Conservation (phyloP, 2,888 invertebrate species). For the Sacculina carcini region DNA sequence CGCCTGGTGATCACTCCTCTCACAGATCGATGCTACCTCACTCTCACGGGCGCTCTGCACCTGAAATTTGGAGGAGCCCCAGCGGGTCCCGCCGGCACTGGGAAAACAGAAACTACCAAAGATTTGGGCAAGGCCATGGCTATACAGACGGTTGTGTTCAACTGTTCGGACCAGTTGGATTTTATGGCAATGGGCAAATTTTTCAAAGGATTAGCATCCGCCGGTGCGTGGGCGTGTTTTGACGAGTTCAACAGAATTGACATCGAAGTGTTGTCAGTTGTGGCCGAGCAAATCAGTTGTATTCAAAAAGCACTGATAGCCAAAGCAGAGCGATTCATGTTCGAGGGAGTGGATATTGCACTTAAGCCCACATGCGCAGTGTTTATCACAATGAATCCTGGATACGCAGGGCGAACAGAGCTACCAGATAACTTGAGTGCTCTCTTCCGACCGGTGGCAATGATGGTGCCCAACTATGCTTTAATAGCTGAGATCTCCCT, state of each 20-base stretch:
- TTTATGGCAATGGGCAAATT: conserved; percentile 70
- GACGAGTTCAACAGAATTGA: conserved; percentile 73
- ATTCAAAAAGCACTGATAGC: conserved; percentile 24
- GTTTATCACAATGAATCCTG: conserved; percentile 49
- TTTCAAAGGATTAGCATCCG: conserved; percentile 37
- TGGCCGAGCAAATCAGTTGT: conserved; percentile 49
- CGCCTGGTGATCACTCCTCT: conserved; percentile 72
- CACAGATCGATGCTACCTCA: conserved; percentile 60
- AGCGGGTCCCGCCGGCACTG: conserved; percentile 62
- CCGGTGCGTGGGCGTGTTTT: conserved; percentile 67
- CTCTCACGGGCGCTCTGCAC: conserved; percentile 67
- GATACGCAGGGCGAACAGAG: conserved; percentile 57
- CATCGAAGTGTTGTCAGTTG: conserved; percentile 54
- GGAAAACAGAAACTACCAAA: conserved; percentile 74
- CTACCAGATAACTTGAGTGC: conserved; percentile 74
- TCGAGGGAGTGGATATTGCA: conserved; percentile 28
- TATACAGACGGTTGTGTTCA: conserved; percentile 83
- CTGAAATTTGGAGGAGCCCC: conserved; percentile 60
- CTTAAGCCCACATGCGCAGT: conserved; percentile 54
- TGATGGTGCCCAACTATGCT: conserved; percentile 82
- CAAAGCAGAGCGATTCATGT: conserved; percentile 20
- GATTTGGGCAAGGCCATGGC: conserved; percentile 75
- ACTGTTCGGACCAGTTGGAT: conserved; percentile 86
- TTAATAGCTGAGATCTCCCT: conserved; percentile 44
- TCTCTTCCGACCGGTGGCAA: conserved; percentile 55